phyloP scores from a whole-genome alignment of 1,140 invertebrate species.

The Leguminivora glycinivorella region DNA sequence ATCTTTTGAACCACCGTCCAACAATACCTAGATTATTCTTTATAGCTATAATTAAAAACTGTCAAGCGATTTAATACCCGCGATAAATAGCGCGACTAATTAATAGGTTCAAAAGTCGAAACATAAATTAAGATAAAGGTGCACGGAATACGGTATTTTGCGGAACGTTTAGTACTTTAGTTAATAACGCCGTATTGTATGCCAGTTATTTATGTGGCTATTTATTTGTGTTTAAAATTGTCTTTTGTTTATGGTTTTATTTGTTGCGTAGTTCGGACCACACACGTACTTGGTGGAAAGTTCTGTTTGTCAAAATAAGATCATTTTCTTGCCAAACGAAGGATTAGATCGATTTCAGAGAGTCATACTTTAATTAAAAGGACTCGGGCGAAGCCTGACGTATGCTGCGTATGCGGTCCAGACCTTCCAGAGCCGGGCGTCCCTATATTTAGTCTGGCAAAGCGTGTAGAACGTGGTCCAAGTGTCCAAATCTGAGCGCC shows the following conservation, averaged over 20 bases:
- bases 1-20: not conserved
- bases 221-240: not conserved
- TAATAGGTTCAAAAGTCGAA: slow-evolving; percentile 20
- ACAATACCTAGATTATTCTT: not conserved
- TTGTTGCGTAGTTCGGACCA: not conserved
- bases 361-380: too few species aligned
- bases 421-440: too few species aligned
- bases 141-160: slow-evolving; percentile 18
- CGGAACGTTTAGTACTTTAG: not conserved
- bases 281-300: not conserved
- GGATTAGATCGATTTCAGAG: too few species aligned
- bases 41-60: not conserved
- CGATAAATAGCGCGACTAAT: slow-evolving; percentile 14
- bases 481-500: too few species aligned
- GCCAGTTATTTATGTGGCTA: not conserved
- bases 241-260: not conserved
- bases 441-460: too few species aligned
- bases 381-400: too few species aligned
- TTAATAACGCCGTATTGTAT: not conserved
- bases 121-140: slow-evolving; percentile 27
- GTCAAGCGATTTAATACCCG: slow-evolving; percentile 4
- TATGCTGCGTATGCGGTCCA: too few species aligned
- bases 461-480: too few species aligned
- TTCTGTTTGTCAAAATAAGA: too few species aligned
- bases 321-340: too few species aligned